These are phyloP conservation scores for Nannoperca australis DNA, from an alignment of 2,797 vertebrate species.

Conservation along the genomic window DNA sequence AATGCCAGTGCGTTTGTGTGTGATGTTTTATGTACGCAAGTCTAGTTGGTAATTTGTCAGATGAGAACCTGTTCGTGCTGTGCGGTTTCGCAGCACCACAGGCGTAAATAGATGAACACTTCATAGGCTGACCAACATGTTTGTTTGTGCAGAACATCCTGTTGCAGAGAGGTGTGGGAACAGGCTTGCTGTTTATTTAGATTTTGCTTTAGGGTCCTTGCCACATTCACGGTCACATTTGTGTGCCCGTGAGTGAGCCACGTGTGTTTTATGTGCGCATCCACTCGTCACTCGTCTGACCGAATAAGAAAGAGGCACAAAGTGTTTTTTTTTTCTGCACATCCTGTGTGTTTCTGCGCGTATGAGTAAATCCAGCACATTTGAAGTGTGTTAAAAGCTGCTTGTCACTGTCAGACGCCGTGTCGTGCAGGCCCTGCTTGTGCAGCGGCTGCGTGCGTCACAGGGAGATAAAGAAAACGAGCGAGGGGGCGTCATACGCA, in stretches of 20 bases:
- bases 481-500: constrained; percentile 82
- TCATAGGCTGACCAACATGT: constrained; percentile 52
- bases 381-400: constrained; percentile 62
- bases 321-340: constrained; percentile 1
- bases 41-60: constrained; percentile 49
- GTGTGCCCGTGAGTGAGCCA: constrained; percentile 6
- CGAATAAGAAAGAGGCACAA: background rate
- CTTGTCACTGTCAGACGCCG: constrained; percentile 82
- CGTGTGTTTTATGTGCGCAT: constrained; percentile 8
- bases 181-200: constrained; percentile 55
- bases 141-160: constrained; percentile 73
- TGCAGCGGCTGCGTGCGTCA: constrained; percentile 85
- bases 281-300: constrained; percentile 3
- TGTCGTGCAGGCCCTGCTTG: constrained; percentile 81
- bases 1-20: constrained; percentile 23
- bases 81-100: constrained; percentile 46
- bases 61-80: constrained; percentile 57
- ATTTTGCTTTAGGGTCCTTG: constrained; percentile 48
- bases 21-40: constrained; percentile 36
- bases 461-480: constrained; percentile 78
- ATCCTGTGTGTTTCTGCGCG: background rate
- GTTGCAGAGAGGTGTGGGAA: constrained; percentile 66
- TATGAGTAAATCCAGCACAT: constrained; percentile 42
- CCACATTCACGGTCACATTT: constrained; percentile 54
- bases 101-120: constrained; percentile 60